phyloP scores from a whole-genome alignment of 2,113 vertebrate species.

The Xenopus tropicalis region UCB_Xtro_10.0 CM004447.2:67589501-67590000 shows the following conservation, averaged over 20 bases:
- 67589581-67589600: slow-evolving; percentile 42
- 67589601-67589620: slow-evolving; percentile 45
- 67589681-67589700: slow-evolving; percentile 40
- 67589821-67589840: slow-evolving; percentile 18
- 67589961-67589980: too few species aligned
- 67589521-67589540: slow-evolving; percentile 46
- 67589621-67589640: slow-evolving; percentile 44
- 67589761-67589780: slow-evolving; percentile 43
- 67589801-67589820: slow-evolving; percentile 38
- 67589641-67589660: slow-evolving; percentile 29
- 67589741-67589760: slow-evolving; percentile 41
- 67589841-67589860: neutral
- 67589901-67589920: too few species aligned
- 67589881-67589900: too few species aligned
- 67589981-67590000: too few species aligned
- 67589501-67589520: slow-evolving; percentile 24
- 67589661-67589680: slow-evolving; percentile 43
- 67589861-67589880: neutral
- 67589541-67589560: slow-evolving; percentile 42
- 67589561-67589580: slow-evolving; percentile 38
- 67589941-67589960: too few species aligned
- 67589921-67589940: too few species aligned
- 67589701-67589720: slow-evolving; percentile 40
- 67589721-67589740: slow-evolving; percentile 39
- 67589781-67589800: too few species aligned